Evolutionary conservation across 2,113 vertebrate species (phyloP).

Genomic region (Delphinapterus leucas): DNA sequence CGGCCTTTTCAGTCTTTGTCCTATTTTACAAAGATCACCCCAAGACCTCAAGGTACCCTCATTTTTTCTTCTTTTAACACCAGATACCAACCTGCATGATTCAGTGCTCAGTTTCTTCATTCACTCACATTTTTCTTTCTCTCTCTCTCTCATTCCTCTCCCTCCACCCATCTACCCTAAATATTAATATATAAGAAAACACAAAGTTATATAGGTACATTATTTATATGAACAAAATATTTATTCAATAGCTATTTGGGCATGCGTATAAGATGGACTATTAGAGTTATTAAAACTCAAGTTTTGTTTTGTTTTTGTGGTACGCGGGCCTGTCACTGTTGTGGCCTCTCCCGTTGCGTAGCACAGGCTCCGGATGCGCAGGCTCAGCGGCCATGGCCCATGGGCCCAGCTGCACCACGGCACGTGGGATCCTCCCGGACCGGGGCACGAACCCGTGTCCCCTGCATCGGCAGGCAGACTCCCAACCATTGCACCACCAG

Average conservation of each 20-base stretch:
- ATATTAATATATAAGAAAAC: background rate
- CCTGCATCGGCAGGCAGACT: no score
- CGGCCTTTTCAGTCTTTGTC: background rate
- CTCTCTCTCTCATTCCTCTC: background rate
- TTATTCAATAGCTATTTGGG: background rate
- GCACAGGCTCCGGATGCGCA: no score
- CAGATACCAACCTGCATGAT: background rate
- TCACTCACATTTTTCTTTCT: background rate
- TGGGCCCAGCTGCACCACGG: no score
- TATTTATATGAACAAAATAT: background rate
- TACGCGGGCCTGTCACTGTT: no score
- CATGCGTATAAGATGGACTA: background rate
- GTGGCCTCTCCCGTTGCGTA: no score
- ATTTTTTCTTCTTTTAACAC: background rate
- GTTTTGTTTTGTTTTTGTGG: background rate
- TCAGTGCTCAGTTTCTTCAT: background rate
- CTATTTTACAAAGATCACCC: slow-evolving; percentile 51
- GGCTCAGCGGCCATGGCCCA: no score
- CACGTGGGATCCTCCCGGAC: no score
- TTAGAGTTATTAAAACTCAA: background rate
- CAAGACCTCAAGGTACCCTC: background rate
- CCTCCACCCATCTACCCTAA: background rate
- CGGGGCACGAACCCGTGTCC: no score
- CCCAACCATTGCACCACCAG: no score
- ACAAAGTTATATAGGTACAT: background rate